Evolutionary conservation across 1,140 invertebrate species (phyloP).

Genomic region (Cyclina sinensis): DNA sequence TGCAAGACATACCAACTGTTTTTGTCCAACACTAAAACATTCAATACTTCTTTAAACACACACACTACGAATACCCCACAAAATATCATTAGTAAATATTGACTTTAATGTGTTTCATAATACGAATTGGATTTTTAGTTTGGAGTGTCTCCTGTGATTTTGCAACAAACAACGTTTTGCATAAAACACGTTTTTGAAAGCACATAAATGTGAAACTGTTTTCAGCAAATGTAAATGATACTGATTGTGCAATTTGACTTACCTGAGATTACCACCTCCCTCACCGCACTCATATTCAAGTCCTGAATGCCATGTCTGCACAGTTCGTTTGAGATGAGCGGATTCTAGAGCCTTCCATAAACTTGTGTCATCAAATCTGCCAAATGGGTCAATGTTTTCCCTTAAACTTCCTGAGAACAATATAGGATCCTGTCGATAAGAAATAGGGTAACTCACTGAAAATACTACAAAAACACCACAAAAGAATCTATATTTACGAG

Average conservation of each 20-base stretch:
- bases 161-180: no score
- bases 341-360: constrained; percentile 79
- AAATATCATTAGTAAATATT: no score
- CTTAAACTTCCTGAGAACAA: constrained; percentile 85
- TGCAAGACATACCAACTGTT: constrained; percentile 85
- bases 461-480: background rate
- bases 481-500: background rate
- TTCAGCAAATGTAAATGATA: no score
- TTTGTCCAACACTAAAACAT: constrained; percentile 87
- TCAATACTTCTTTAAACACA: background rate
- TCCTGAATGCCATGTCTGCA: constrained; percentile 53
- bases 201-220: no score
- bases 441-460: no score
- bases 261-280: constrained; percentile 84
- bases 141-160: no score
- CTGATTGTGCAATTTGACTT: no score
- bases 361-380: constrained; percentile 87
- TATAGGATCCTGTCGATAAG: constrained; percentile 86
- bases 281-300: constrained; percentile 79
- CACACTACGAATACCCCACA: no score
- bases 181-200: no score
- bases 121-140: no score
- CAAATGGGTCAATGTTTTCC: constrained; percentile 90
- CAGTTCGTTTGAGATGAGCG: constrained; percentile 81
- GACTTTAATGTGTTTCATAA: no score